Evolutionary conservation across 2,888 invertebrate species (phyloP), one percentile per base, ranked within the genome.

Genomic region (Gymnocheta viridis): DNA sequence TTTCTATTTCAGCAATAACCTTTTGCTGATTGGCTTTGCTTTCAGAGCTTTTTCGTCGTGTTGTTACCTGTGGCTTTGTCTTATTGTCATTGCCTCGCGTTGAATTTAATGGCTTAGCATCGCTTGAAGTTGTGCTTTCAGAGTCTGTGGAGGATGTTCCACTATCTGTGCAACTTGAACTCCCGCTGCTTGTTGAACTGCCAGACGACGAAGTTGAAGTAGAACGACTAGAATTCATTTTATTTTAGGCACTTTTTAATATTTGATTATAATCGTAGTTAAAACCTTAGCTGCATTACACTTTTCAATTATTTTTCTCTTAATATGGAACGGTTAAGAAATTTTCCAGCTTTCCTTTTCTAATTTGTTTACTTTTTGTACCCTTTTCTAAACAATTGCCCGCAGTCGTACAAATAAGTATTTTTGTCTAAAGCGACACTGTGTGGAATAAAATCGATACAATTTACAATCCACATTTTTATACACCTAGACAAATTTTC

Each of bases 161-260:
- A 4, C 95, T 95, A 49, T 94, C 96, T 0, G 95, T 95, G 74
- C 94, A 94, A 82, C 94, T 95, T 0, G 95, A 95, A 80, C 95
- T 95, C 47, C 94, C 95, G 87, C 95, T 95, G 0, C 94, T 93
- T 1, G 94, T 93, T 0, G 94, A 93, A 87, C 94, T 95, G 86
- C 95, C 96, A 0, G 96, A 95, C 4, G 94, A 93, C 10, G 95
- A 94, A 6, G 93, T 95, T 35, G 95, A 89, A 69, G 88, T 89
- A 44, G 87, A 84, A 56, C 62, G 84, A 41, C 77, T 84, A 17
- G 84, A 81, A 64, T 76, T 83, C 83, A 83, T 83, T 19, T 44
- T 73, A 7, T 5, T 51, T 32, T 47, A 35, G 0, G 12, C 17
- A 27, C 32, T 67, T 51, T 0, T 51, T 0, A 3, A 2, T 22